Evolutionary conservation across 2,888 invertebrate species (phyloP).

Genomic region (Entomobrya proxima): DNA sequence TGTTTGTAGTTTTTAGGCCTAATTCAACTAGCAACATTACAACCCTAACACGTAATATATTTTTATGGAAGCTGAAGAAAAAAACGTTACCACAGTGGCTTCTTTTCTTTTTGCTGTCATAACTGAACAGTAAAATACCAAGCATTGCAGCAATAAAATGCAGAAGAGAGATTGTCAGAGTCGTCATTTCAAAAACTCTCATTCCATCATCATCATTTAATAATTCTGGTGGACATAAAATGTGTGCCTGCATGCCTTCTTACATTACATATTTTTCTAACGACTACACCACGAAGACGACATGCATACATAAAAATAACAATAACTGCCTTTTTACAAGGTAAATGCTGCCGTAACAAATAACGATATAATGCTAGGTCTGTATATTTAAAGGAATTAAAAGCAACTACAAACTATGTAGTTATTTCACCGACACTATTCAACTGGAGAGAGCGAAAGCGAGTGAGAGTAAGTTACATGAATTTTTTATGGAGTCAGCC

Average conservation of each 20-base stretch:
- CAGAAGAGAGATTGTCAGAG: slow-evolving; percentile 2
- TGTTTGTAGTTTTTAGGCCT: too few relatives aligned
- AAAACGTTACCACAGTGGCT: too few relatives aligned
- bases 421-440: not conserved
- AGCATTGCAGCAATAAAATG: not conserved
- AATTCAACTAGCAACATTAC: too few relatives aligned
- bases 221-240: slow-evolving; percentile 20
- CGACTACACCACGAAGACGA: not conserved
- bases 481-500: not conserved
- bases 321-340: slow-evolving; percentile 19
- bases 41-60: too few relatives aligned
- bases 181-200: not conserved
- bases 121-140: not conserved
- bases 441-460: not conserved
- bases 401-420: slow-evolving; percentile 17
- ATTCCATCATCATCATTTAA: not conserved
- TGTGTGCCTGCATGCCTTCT: not conserved
- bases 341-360: not conserved
- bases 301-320: slow-evolving; percentile 16
- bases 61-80: too few relatives aligned
- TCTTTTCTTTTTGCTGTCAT: too few relatives aligned
- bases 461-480: not conserved
- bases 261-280: not conserved
- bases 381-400: slow-evolving; percentile 2
- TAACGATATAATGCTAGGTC: not conserved